Conservation (phyloP, 2,113 vertebrate genomes). For the Eretmochelys imbricata region DNA sequence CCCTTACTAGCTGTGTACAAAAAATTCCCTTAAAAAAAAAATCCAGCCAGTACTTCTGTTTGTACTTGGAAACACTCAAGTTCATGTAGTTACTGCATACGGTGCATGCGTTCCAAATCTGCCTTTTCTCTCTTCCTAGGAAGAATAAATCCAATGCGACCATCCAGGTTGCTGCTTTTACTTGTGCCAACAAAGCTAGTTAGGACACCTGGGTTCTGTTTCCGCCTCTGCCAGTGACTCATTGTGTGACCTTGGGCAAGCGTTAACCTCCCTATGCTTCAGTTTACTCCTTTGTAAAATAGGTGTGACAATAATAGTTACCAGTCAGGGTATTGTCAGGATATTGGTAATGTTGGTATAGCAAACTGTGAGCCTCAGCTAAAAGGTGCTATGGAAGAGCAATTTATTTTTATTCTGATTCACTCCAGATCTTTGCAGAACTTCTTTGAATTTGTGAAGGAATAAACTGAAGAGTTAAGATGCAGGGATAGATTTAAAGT, state of each 20-base stretch:
- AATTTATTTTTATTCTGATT: constrained; percentile 1
- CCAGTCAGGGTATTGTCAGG: constrained; percentile 15
- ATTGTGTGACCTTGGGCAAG: constrained; percentile 59
- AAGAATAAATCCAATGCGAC: background rate
- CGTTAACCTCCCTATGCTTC: constrained; percentile 55
- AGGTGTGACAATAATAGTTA: constrained; percentile 47
- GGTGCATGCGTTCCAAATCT: background rate
- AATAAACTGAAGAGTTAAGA: background rate
- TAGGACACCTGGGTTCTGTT: background rate
- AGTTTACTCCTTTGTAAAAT: constrained; percentile 50
- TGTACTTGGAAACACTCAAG: background rate
- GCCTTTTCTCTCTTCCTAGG: background rate
- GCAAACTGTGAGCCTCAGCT: constrained; percentile 32
- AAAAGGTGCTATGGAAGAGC: constrained; percentile 51
- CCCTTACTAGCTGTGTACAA: background rate
- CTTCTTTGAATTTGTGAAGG: background rate
- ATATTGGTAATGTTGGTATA: constrained; percentile 49
- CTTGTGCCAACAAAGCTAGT: background rate
- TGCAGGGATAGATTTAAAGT: background rate
- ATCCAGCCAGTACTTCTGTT: background rate
- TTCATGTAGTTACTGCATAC: background rate
- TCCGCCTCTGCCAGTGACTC: constrained; percentile 22
- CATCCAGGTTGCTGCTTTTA: background rate
- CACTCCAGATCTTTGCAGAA: background rate
- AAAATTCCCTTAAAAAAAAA: background rate